Conservation (phyloP, 2,113 vertebrate genomes). For the Amazona guildingii region DNA sequence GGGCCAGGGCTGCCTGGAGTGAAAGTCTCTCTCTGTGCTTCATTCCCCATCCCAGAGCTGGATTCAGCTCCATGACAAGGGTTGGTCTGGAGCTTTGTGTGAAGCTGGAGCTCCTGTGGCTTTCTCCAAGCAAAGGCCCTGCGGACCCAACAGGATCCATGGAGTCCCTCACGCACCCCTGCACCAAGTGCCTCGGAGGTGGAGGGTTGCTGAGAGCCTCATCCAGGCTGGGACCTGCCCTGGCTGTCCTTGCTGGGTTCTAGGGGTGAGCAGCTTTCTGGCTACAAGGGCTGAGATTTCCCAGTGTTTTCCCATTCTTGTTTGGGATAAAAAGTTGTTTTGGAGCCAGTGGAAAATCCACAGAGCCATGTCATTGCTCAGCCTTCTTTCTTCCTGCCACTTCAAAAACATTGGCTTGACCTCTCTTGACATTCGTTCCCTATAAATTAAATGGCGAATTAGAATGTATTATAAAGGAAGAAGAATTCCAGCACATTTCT, state of each 20-base stretch:
- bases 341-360: background rate
- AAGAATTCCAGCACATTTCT: background rate
- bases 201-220: background rate
- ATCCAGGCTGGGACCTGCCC: background rate
- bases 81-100: background rate
- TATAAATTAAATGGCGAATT: background rate
- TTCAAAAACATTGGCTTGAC: background rate
- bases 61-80: background rate
- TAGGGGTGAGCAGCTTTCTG: background rate
- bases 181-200: no score
- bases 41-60: accelerated
- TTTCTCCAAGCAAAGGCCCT: background rate
- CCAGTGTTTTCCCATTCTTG: accelerated
- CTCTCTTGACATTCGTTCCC: background rate
- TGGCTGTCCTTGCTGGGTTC: accelerated
- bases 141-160: background rate
- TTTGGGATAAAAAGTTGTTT: background rate
- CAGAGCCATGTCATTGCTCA: background rate
- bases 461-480: background rate
- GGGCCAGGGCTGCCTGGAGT: background rate
- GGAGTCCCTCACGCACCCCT: accelerated
- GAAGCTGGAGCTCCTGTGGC: no score
- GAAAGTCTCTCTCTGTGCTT: background rate
- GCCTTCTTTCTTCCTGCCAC: background rate
- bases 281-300: accelerated